A percentile compares a stretch with the other conserved stretches of the same genome.
These are phyloP conservation scores for Xestia rhomboidea DNA, from an alignment of 2,888 invertebrate genomes.

Conservation along the genomic window DNA sequence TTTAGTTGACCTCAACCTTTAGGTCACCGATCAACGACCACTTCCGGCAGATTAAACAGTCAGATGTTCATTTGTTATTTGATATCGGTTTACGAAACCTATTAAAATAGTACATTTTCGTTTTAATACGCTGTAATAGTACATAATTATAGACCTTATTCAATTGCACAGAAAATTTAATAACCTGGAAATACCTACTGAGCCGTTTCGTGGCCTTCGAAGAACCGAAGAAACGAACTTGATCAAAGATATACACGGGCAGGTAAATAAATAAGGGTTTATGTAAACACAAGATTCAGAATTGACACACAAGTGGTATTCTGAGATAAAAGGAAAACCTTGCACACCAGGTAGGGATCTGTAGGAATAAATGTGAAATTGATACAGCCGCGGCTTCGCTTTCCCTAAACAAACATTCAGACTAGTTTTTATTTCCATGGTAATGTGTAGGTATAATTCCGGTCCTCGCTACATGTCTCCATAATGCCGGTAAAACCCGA, in stretches of 20 bases:
- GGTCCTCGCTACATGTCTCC: constrained; percentile 57
- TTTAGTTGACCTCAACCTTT: constrained; percentile 17
- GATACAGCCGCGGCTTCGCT: constrained; percentile 42
- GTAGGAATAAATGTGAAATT: constrained; percentile 38
- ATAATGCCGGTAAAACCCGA: constrained; percentile 56
- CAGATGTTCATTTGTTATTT: neutral
- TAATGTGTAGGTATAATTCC: constrained; percentile 64
- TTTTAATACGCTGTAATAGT: neutral
- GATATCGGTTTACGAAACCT: neutral
- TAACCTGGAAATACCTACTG: neutral
- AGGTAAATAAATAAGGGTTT: constrained; percentile 23
- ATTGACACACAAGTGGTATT: constrained; percentile 11
- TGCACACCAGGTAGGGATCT: constrained; percentile 21
- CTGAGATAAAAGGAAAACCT: constrained; percentile 40
- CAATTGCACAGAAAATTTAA: neutral
- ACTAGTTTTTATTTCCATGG: constrained; percentile 71
- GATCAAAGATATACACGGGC: neutral
- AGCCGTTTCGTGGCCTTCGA: neutral
- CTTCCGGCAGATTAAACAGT: neutral
- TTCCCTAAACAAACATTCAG: constrained; percentile 62
- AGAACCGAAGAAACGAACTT: constrained; percentile 1
- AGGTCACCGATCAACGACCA: neutral
- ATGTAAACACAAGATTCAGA: constrained; percentile 10
- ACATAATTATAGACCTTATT: neutral
- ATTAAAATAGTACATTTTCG: neutral